A percentile compares a stretch with the other conserved stretches of the same genome.
Conservation (phyloP, 2,888 invertebrate genomes). For the Lepidochrysops patricia region DNA sequence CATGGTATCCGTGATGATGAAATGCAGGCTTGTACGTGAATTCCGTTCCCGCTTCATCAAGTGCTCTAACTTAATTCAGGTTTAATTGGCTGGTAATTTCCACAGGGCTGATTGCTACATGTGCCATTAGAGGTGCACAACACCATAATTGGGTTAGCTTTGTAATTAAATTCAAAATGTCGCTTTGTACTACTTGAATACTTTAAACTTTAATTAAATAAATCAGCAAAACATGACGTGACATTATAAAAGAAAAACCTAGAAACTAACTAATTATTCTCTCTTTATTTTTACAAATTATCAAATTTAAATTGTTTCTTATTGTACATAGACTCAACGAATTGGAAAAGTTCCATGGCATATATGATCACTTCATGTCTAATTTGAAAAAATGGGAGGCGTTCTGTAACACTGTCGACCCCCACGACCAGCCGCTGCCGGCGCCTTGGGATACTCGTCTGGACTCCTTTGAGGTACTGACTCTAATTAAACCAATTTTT, state of each 20-base stretch:
- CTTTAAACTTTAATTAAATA: neutral
- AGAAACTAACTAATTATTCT: too few species aligned
- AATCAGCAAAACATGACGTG: neutral
- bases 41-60: neutral
- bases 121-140: neutral
- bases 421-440: constrained; percentile 81
- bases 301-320: too few species aligned
- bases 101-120: neutral
- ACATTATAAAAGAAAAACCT: neutral
- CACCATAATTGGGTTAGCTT: neutral
- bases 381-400: constrained; percentile 79
- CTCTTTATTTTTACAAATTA: too few species aligned
- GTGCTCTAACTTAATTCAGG: neutral
- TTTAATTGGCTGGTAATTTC: neutral
- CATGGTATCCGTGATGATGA: neutral
- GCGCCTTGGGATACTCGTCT: constrained; percentile 79
- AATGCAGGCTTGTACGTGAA: neutral
- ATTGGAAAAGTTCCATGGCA: constrained; percentile 68
- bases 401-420: constrained; percentile 83
- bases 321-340: constrained; percentile 55
- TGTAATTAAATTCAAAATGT: neutral
- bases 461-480: constrained; percentile 74
- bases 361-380: constrained; percentile 77
- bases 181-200: neutral
- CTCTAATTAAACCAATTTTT: too few species aligned